Percentiles rank a stretch among this genome's conserved stretches.
Evolutionary conservation across 2,888 invertebrate genomes (phyloP).

Genomic region (Pandemis corylana): DNA sequence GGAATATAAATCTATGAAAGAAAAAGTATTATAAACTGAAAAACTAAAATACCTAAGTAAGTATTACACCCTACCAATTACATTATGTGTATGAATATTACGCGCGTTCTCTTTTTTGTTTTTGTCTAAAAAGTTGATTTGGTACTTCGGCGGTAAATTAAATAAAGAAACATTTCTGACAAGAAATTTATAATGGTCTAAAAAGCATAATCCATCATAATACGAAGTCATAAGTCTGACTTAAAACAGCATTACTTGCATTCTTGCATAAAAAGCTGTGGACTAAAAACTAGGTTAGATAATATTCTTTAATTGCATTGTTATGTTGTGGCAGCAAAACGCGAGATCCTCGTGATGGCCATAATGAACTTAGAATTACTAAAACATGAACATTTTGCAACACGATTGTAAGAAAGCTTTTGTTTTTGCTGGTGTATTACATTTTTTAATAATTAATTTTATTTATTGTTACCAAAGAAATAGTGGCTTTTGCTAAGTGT

Average conservation of each 20-base stretch:
- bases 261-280: conserved; percentile 19
- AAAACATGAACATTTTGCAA: conserved; percentile 23
- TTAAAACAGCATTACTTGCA: neutral
- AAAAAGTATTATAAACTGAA: too few species aligned
- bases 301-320: conserved; percentile 41
- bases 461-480: too few species aligned
- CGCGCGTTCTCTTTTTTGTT: too few species aligned
- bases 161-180: too few species aligned
- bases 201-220: neutral
- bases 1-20: too few species aligned
- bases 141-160: too few species aligned
- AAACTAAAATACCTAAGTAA: too few species aligned
- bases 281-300: conserved; percentile 35
- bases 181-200: neutral
- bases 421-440: neutral
- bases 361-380: conserved; percentile 38
- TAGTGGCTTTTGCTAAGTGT: too few species aligned
- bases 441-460: neutral
- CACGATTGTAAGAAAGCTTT: conserved; percentile 19
- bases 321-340: conserved; percentile 35
- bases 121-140: too few species aligned
- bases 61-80: too few species aligned
- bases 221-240: neutral
- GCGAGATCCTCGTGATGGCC: conserved; percentile 24
- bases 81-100: too few species aligned